Evolutionary conservation across 2,113 vertebrate species (phyloP), one percentile per base, ranked within the genome.

Genomic region (Notothenia coriiceps): DNA sequence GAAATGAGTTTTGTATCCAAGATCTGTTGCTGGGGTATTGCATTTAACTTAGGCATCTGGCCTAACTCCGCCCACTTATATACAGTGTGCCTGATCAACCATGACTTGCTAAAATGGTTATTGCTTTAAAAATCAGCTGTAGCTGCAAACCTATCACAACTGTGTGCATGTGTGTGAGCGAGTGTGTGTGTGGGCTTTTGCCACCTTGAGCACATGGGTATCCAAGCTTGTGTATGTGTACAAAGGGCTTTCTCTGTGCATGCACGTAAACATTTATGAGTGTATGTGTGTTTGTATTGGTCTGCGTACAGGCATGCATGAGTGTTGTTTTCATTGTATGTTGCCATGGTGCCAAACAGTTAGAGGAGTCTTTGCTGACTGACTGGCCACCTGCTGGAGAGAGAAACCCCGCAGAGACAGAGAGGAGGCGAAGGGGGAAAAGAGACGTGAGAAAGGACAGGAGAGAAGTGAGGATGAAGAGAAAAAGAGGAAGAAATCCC

Each of bases 291-390:
- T 35, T 70, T 35, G 20, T 44, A 50, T 69, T 17, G 79, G 62
- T 72, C 71, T 77, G 79, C 68, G 46, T 17, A 54, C 51, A 63
- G 22, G 55, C n/a, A 29, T 61, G 44, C n/a, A 62, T 82, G 49
- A 57, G 66, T 80, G 71, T 66, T 88, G 84, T 90, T 76, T 74
- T 80, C 54, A 46, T 47, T 33, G 74, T n/a, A 51, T 78, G 91
- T 91, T 92, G 82, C 85, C 74, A 91, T 91, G 79, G 81, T 74
- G 84, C 77, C 90, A 93, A 92, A 92, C 92, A 88, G 66, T 78
- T 80, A 74, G 55, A 63, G 40, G 57, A 80, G 69, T 89, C 74
- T 84, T 63, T 79, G 83, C 61, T 89, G 88, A 89, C 75, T 80
- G 89, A 86, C 74, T 43, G 62, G 72, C 82, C 89, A 91, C 88